A percentile compares a stretch with the other conserved stretches of the same genome.
Evolutionary conservation across 2,113 vertebrate species (phyloP).

Genomic region (Mastomys coucha): DNA sequence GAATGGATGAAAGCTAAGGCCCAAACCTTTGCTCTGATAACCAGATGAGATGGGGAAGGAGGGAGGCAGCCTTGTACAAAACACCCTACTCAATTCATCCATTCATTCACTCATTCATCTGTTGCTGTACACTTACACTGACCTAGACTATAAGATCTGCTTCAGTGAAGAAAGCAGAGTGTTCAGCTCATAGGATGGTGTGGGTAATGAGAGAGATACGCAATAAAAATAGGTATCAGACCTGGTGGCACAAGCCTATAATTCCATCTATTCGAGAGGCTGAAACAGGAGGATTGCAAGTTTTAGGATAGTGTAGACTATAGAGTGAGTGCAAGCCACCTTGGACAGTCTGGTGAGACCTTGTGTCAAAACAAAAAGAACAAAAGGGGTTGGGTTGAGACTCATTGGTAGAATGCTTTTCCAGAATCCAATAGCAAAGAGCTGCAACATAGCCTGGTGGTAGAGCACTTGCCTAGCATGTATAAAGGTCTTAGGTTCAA

Average conservation of each 20-base stretch:
- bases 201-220: neutral
- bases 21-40: neutral
- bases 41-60: neutral
- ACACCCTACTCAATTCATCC: too few species aligned
- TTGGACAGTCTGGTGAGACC: neutral
- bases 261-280: neutral
- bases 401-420: neutral
- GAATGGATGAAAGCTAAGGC: neutral
- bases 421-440: neutral
- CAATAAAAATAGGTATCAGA: neutral
- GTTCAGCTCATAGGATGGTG: accelerated
- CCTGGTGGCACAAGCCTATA: neutral
- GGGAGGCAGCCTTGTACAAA: too few species aligned
- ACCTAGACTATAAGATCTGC: neutral
- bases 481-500: neutral
- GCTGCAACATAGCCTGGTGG: neutral
- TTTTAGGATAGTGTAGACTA: neutral
- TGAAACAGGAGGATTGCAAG: neutral
- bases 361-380: neutral
- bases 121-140: accelerated
- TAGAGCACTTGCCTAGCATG: neutral
- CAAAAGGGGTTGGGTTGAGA: too few species aligned
- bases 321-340: neutral
- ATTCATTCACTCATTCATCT: too few species aligned
- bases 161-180: neutral